phyloP scores from a whole-genome alignment of 2,113 vertebrate genomes.

The Cyprinus carpio region DNA sequence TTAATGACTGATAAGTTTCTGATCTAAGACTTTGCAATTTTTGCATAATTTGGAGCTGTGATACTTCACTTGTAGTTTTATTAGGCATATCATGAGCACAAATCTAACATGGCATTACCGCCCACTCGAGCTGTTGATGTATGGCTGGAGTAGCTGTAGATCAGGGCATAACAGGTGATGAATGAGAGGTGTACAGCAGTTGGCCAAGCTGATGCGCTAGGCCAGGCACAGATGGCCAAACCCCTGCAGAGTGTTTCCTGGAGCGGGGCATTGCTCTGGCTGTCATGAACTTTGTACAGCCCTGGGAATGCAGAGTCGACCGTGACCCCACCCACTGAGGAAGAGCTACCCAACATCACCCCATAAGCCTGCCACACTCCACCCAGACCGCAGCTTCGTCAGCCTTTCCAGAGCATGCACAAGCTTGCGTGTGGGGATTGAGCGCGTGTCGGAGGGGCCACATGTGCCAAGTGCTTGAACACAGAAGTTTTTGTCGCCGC shows the following conservation, averaged over 20 bases:
- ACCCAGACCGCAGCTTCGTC: slow-evolving; percentile 19
- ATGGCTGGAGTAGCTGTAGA: slow-evolving; percentile 9
- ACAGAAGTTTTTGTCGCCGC: slow-evolving; percentile 58
- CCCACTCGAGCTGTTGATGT: not conserved
- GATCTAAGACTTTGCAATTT: too few relatives aligned
- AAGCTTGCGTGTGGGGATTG: slow-evolving; percentile 45
- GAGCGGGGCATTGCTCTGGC: slow-evolving; percentile 31
- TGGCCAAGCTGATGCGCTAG: slow-evolving; percentile 44
- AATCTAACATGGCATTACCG: not conserved
- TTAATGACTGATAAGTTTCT: too few relatives aligned
- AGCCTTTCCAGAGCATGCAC: slow-evolving; percentile 43
- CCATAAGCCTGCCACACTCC: slow-evolving; percentile 27
- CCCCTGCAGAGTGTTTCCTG: slow-evolving; percentile 55
- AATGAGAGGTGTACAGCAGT: slow-evolving; percentile 14
- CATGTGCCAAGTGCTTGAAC: slow-evolving; percentile 54
- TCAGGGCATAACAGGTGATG: slow-evolving; percentile 8
- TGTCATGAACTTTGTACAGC: slow-evolving; percentile 6
- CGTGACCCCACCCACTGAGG: slow-evolving; percentile 42
- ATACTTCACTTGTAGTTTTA: not conserved
- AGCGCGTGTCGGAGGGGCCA: slow-evolving; percentile 52
- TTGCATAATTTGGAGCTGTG: not conserved
- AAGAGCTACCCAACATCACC: slow-evolving; percentile 30
- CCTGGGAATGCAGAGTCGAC: slow-evolving; percentile 39
- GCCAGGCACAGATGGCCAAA: slow-evolving; percentile 48
- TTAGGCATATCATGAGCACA: not conserved